Base-by-base conservation (phyloP, 2,113 vertebrate species). In the Pelecanoides urinatrix region DNA sequence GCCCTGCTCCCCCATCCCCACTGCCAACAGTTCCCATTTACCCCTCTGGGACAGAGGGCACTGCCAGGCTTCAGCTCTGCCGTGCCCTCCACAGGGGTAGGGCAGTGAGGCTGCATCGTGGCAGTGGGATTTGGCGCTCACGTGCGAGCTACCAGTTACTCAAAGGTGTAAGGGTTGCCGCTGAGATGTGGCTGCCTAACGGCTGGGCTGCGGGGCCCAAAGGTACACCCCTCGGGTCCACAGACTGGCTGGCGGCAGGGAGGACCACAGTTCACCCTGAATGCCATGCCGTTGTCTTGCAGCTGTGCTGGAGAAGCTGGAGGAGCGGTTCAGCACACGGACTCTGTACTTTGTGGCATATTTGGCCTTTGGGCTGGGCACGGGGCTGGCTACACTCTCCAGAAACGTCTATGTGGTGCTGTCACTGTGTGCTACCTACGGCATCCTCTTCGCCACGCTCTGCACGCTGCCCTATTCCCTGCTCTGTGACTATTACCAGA, bases 401-500 rank as follows among this genome's bases (percentile, higher is more conserved):
- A 98, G 98, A 92, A 99, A 99, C 49, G 86, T 99, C 87, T 99
- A 99, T 3, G 98, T 99, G 97, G 98, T 99, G 86, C 98, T 99
- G 87, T 99, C 99, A 2, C 98, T 99, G 12, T 99, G 99, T 11
- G 92, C 99, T 58, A 99, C 99, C 96, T 99, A 99, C 0, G 99
- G 99, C 27, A 97, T 99, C 38, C 98, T 99, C 71, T 99, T 99
- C 42, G 99, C 99, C 68, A 99, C 99, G 1, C 98, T 99, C 52
- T 99, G 99, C 98, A 99, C 99, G 1, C 98, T 99, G 98, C 99
- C 99, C 92, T 99, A 99, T 97, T 99, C 99, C 14, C 99, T 99
- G 88, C 98, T 99, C 53, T 99, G 99, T 5, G 99, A 99, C 96
- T 99, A 99, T 98, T 99, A 99, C 98, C 99, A 99, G 98, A 99